phyloP scores from a whole-genome alignment of 1,140 invertebrate genomes.

The Ylistrum balloti region DNA sequence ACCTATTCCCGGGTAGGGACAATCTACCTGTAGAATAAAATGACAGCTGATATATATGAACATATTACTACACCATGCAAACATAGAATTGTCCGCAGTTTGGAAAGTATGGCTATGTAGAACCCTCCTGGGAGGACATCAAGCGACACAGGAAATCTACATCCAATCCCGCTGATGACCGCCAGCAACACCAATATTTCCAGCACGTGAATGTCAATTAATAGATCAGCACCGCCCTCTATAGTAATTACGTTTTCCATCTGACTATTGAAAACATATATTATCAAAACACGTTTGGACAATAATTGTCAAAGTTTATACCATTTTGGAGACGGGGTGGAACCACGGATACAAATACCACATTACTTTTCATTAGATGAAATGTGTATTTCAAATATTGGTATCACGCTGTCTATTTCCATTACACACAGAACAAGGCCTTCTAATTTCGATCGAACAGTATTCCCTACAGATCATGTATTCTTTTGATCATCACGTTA shows the following conservation, averaged over 20 bases:
- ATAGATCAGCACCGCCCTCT: neutral
- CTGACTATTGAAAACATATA: neutral
- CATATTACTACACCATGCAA: neutral
- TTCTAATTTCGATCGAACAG: neutral
- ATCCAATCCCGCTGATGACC: slow-evolving; percentile 4
- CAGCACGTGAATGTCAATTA: slow-evolving; percentile 3
- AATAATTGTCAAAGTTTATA: slow-evolving; percentile 10
- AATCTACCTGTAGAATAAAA: neutral
- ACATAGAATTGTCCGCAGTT: neutral
- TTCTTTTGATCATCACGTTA: neutral
- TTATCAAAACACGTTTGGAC: neutral
- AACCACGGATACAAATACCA: neutral
- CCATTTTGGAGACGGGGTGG: neutral
- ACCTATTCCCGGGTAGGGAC: neutral
- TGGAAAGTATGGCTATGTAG: neutral
- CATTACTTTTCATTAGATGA: neutral
- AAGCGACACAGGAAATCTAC: neutral
- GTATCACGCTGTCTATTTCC: neutral
- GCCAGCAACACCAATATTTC: neutral
- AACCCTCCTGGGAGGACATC: neutral
- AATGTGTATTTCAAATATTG: neutral
- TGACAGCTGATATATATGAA: neutral
- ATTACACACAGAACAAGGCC: neutral
- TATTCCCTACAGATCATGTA: neutral
- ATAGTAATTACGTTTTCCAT: neutral